Evolutionary conservation across 2,888 invertebrate species (phyloP), one percentile per base, ranked within the genome.

Genomic region (Lucinisca nassula): DNA sequence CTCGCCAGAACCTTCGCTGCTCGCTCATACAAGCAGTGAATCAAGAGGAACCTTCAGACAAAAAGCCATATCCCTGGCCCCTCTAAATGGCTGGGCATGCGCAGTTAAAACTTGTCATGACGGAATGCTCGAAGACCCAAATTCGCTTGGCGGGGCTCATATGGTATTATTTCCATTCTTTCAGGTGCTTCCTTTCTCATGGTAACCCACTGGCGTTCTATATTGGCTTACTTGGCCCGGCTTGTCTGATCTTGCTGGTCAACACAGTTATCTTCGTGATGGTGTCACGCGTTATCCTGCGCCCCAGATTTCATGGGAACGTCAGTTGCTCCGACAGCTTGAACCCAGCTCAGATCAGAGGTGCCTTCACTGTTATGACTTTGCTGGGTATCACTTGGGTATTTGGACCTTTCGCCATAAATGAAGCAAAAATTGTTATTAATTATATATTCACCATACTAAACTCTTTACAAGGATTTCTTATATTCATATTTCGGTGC

Each of bases 181-280:
- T 30, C 93, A 96, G 96, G 74, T 97, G 97, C 89, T 95, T 96
- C 87, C 93, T 97, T 74, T 96, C 96, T 0, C 92, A 95, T 14
- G 91, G 93, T 21, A 95, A 96, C 79, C 93, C 94, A 0, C 91
- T 94, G 21, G 95, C 96, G 2, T 97, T 97, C 92, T 97, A 96
- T 91, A 90, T 93, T 0, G 91, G 96, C 0, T 95, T 96, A 51
- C 92, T 97, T n/a, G 96, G 92, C 6, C 97, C 97, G 0, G 95
- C 96, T 17, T 96, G 96, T 84, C 51, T 96, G 27, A 96, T 97
- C 49, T 92, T 97, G 1, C 77, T 96, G 6, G 92, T 96, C 87
- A 97, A 97, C 92, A 94, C 94, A n/a, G 91, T 96, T 30, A 96
- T 97, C 35, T 97, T 97, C 90, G 92, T 96, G 45, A 92, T 96